Evolutionary conservation across 2,888 invertebrate genomes (phyloP), one percentile per base, ranked within the genome.

Genomic region (Latheticus oryzae): DNA sequence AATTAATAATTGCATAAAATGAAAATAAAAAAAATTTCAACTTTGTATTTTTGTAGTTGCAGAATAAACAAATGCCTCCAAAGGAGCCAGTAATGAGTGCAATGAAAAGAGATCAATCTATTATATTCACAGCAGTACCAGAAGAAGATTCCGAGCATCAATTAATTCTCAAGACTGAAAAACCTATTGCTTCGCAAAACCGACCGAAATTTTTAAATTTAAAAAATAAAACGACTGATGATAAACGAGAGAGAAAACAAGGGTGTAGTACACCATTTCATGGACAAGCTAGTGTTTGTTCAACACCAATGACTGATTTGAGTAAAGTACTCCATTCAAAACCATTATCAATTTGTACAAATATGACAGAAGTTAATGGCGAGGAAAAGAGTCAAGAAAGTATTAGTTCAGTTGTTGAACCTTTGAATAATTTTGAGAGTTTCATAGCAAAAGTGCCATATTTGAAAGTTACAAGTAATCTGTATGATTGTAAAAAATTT

Each of bases 111-210:
- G 91, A 91, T 73, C 88, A 89, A 61, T 91, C 91, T 0, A 77
- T 91, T 1, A 87, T 92, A 19, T 92, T 92, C 71, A 91, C 91
- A 0, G 89, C 91, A 2, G 92, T 92, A 42, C 90, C 91, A 1
- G 92, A 92, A 79, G 92, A 93, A 72, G 87, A 85, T 38, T 78
- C 78, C 16, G 74, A 75, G 33, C 62, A 67, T 13, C 63, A 66
- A 11, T 2, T 45, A 2, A 52, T 45, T 12, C 61, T 66, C 0
- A 70, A 67, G 16, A 42, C 51, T n/a, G 63, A 63, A 21, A 57
- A 55, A 12, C 62, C 69, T 11, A 61, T 68, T 19, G 59, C 57
- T 5, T 56, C 21, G 3, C 54, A 54, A 17, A 54, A 48, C 38
- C 67, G 79, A 12, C 79, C 79, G 9, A 78, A 76, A 66, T 79